These are phyloP conservation scores for Diachrysia chrysitis DNA, from an alignment of 2,888 invertebrate species.

Conservation along the genomic window DNA sequence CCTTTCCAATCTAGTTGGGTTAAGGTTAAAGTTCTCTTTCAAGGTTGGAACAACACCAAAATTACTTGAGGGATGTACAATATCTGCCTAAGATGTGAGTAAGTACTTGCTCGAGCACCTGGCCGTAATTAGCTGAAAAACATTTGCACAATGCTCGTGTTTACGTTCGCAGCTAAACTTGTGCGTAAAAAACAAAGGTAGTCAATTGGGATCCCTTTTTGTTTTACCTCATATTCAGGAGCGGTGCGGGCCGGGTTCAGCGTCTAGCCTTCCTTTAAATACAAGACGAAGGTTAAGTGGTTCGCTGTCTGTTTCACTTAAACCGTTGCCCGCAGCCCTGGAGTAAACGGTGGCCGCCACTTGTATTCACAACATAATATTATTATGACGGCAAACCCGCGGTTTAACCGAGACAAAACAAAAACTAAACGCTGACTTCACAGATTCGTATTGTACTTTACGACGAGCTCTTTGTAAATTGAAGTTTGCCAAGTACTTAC, in stretches of 20 bases:
- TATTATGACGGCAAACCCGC: conserved; percentile 72
- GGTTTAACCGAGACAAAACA: conserved; percentile 70
- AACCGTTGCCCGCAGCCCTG: conserved; percentile 74
- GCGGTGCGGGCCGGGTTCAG: conserved; percentile 69
- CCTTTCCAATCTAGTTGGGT: background rate
- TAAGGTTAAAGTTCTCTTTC: background rate
- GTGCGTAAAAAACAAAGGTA: conserved; percentile 45
- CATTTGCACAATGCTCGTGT: conserved; percentile 33
- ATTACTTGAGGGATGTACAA: background rate
- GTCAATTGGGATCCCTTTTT: conserved; percentile 56
- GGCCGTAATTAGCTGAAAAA: conserved; percentile 22
- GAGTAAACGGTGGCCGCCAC: conserved; percentile 73
- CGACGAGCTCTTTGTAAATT: conserved; percentile 57
- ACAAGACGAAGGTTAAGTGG: conserved; percentile 85
- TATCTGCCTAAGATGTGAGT: background rate
- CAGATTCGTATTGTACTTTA: conserved; percentile 66
- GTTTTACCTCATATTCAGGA: conserved; percentile 56
- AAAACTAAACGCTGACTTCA: conserved; percentile 62
- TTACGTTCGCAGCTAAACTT: conserved; percentile 35
- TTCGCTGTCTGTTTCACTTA: conserved; percentile 84
- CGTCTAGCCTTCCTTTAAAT: conserved; percentile 80
- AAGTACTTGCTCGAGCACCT: conserved; percentile 8
- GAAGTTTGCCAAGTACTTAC: conserved; percentile 57
- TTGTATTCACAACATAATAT: conserved; percentile 76
- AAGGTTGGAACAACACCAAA: background rate